Base-by-base conservation (phyloP, 2,888 invertebrate genomes). In the Clitarchus hookeri region DNA sequence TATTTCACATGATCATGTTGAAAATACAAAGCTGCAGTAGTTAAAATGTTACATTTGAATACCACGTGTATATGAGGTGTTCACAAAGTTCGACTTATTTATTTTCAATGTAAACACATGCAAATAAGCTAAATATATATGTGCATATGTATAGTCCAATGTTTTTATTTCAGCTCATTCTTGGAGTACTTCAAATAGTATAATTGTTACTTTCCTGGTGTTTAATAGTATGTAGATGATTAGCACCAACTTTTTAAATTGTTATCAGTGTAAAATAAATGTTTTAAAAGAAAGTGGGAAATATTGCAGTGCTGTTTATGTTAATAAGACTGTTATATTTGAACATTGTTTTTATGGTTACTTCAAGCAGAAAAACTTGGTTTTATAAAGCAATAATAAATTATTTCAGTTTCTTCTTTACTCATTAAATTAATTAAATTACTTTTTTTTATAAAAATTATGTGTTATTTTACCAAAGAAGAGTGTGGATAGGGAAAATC, bases 191-290 rank as follows among this genome's bases (percentile, higher is more conserved):
- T 65, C n/a, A n/a, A 65, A 65, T 16, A 65, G 12, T 65, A 65
- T 9, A 6, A 65, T 65, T 19, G 19, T 65, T 65, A 65, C 16
- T 12, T 23, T 65, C 19, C 19, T 9, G 23, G 65, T 65, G 65
- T 65, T 65, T 65, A 65, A 65, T 65, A 65, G 65, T 65, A 19
- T 65, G 65, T 65, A 65, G 65, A 65, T 19, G 65, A 65, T 65
- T 19, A 65, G 65, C 65, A 65, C 65, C 65, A 65, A 65, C 65
- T 65, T 65, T 65, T 65, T 65, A n/a, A n/a, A n/a, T 65, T 65
- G 65, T 65, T 65, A 65, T 65, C 65, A 65, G 19, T 65, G 65
- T 65, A 65, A 65, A 65, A 65, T 65, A 65, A 13, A 65, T 65
- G 6, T 65, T 65, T 65, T 48, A 48, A 65, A 65, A 9, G 16